Base-by-base conservation (phyloP, 2,113 vertebrate genomes). In the Pholis gunnellus region DNA sequence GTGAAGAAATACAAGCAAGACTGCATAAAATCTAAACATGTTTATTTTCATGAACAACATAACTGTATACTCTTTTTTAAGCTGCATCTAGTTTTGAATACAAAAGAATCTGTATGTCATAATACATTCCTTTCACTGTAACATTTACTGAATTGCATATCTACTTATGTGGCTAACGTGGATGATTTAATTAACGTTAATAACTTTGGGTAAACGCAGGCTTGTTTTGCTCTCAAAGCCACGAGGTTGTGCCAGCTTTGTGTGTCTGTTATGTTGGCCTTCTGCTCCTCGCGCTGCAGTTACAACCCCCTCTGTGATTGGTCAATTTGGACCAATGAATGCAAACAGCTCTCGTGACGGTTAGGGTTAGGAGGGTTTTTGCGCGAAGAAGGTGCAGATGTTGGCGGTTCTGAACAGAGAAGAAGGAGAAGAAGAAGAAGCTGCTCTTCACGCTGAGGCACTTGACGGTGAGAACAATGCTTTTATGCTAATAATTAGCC, bases 391-490 rank as follows among this genome's bases (percentile, higher is more conserved):
- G 59, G 72, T 89, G 82, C 87, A 86, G 88, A 84, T 77, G 77
- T 88, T 90, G 86, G 78, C 85, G 84, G 82, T 71, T 29, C 67
- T 72, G 40, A 27, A n/a, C 10, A 68, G 9, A 78, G 48, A 66
- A 44, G 38, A 65, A 50, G 46, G 6, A 5, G 11, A 52, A 29
- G 68, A 22, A 85, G 38, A 13, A 67, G 60, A 50, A 60, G n/a
- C n/a, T 15, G 22, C n/a, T 42, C 10, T 80, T 73, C 59, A 65
- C 50, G 20, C 25, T 20, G 17, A 72, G 61, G 54, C 85, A 78
- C 79, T 88, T 81, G 61, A 91, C 87, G 91, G 93, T 93, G 90
- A 94, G 91, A 80, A 92, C 78, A 87, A 89, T 63, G 27, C 40
- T 0, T 56, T 75, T 71, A 75, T 79, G 81, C 48, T 15, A 75